Conservation (phyloP, 2,113 vertebrate species). For the Stomatorhinus ivindoensis region DNA sequence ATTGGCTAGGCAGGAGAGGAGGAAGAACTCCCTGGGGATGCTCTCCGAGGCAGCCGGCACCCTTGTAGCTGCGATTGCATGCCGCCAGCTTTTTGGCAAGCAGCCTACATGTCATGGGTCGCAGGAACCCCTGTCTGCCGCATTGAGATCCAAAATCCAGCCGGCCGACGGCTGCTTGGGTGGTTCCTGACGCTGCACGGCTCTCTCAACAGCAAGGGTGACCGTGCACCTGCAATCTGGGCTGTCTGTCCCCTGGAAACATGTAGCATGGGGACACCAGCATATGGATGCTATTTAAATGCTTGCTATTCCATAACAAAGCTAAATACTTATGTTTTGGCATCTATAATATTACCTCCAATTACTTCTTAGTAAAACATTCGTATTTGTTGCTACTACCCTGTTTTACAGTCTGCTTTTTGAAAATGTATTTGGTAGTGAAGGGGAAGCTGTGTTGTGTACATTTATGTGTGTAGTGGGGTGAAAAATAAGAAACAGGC, state of each 20-base stretch:
- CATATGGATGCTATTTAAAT: neutral
- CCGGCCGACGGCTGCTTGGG: neutral
- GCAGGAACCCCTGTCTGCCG: neutral
- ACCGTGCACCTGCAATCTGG: neutral
- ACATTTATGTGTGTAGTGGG: neutral
- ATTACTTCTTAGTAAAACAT: neutral
- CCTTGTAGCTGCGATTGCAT: neutral
- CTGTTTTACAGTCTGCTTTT: neutral
- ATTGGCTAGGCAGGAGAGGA: neutral
- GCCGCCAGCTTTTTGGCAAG: neutral
- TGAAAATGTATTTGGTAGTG: neutral
- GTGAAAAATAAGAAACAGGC: neutral
- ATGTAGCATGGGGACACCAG: neutral
- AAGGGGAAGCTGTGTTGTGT: neutral
- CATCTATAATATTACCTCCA: neutral
- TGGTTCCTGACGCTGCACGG: neutral
- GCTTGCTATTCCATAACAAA: neutral
- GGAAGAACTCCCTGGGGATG: neutral
- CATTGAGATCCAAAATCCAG: neutral
- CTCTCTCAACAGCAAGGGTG: neutral
- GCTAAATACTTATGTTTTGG: neutral
- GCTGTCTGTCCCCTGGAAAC: neutral
- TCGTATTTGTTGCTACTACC: neutral
- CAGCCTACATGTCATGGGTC: neutral
- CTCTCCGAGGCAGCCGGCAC: neutral